Percentiles rank a stretch among this genome's conserved stretches.
phyloP scores from a whole-genome alignment of 2,888 invertebrate genomes.

The Myathropa florea region DNA sequence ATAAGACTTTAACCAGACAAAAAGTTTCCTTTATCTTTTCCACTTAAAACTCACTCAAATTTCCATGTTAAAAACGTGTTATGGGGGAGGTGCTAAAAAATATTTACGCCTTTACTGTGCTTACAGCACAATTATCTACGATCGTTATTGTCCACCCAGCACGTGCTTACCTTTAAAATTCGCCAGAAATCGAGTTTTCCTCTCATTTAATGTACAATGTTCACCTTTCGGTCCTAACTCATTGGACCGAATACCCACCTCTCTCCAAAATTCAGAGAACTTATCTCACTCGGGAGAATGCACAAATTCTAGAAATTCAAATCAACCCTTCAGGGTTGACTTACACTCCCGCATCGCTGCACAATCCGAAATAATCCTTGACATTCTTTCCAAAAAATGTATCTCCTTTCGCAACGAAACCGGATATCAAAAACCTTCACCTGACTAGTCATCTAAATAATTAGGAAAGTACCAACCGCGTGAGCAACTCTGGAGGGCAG shows the following conservation, averaged over 20 bases:
- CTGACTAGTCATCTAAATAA: conserved; percentile 27
- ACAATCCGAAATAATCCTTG: not conserved
- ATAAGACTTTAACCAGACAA: not conserved
- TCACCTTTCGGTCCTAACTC: not conserved
- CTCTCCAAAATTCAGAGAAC: not conserved
- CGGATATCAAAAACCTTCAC: not conserved
- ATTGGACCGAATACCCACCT: too few species aligned
- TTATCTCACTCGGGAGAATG: not conserved
- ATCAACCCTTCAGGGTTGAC: not conserved
- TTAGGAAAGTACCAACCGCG: not conserved
- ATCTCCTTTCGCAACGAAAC: not conserved
- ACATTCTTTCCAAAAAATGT: not conserved
- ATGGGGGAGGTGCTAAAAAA: not conserved
- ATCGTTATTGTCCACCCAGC: not conserved
- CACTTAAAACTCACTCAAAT: not conserved
- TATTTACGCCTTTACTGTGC: too few species aligned
- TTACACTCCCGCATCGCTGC: not conserved
- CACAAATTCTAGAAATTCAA: not conserved
- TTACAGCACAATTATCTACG: too few species aligned
- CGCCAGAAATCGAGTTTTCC: not conserved
- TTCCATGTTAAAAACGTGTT: not conserved
- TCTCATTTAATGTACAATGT: not conserved
- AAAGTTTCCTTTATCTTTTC: not conserved
- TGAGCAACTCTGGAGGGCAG: not conserved
- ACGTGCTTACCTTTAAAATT: not conserved